phyloP scores from a whole-genome alignment of 2,113 vertebrate genomes.

The Salvelinus alpinus region DNA sequence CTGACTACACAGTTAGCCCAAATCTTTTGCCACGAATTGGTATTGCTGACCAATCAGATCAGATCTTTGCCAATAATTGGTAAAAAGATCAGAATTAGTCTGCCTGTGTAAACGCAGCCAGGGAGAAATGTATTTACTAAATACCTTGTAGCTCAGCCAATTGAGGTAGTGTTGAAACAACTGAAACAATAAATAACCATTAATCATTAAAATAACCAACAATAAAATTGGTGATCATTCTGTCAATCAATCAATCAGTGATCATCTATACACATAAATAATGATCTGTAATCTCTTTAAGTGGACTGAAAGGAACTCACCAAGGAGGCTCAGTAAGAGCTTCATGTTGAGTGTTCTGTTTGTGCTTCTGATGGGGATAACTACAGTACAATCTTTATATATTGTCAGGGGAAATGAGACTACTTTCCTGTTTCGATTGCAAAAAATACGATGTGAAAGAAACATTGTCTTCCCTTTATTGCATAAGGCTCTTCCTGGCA shows the following conservation, averaged over 20 bases:
- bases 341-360: conserved; percentile 43
- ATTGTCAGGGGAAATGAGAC: neutral
- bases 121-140: conserved; percentile 2
- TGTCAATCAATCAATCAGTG: neutral
- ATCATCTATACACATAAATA: neutral
- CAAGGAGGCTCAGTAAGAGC: conserved; percentile 26
- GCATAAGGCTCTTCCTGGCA: neutral
- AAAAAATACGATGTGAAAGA: conserved; percentile 13
- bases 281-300: neutral
- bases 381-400: neutral
- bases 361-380: neutral
- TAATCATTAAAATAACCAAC: neutral
- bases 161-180: conserved; percentile 31
- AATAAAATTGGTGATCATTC: neutral
- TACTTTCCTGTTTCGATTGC: neutral
- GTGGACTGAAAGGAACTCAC: conserved; percentile 54
- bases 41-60: too few relatives aligned
- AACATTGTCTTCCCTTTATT: neutral
- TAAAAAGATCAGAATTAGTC: too few relatives aligned
- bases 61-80: too few relatives aligned
- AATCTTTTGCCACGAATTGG: too few relatives aligned
- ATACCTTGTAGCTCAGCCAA: conserved; percentile 23
- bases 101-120: too few relatives aligned
- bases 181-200: conserved; percentile 43
- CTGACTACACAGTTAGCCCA: too few relatives aligned